These are phyloP conservation scores for Pectinophora gossypiella DNA, from an alignment of 1,140 invertebrate species.

Conservation along the genomic window DNA sequence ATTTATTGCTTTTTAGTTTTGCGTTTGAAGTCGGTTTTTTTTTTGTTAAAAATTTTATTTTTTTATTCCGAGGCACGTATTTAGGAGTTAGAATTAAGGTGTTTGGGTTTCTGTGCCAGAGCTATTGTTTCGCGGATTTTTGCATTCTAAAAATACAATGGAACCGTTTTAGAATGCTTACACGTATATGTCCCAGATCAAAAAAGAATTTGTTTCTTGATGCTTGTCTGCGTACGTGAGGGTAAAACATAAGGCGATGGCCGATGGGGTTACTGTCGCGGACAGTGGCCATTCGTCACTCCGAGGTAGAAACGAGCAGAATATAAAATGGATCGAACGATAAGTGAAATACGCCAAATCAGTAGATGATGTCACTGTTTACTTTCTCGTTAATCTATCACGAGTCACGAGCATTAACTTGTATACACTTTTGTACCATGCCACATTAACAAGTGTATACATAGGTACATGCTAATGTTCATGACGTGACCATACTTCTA, in stretches of 20 bases:
- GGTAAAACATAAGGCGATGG: slow-evolving; percentile 38
- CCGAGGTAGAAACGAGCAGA: slow-evolving; percentile 36
- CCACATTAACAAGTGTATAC: no score
- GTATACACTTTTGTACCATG: no score
- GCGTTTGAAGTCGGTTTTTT: no score
- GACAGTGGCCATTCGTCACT: slow-evolving; percentile 12
- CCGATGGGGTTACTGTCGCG: slow-evolving; percentile 47
- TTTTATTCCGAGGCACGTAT: no score
- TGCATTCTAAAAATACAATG: slow-evolving; percentile 33
- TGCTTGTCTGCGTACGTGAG: slow-evolving; percentile 55
- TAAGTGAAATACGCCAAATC: neutral
- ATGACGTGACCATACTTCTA: no score
- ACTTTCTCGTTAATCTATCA: no score
- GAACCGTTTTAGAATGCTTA: slow-evolving; percentile 40
- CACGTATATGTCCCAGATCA: slow-evolving; percentile 55
- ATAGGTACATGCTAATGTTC: no score
- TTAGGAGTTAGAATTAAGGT: no score
- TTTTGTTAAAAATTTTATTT: no score
- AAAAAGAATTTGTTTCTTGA: slow-evolving; percentile 54
- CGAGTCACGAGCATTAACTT: no score
- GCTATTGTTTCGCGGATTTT: slow-evolving; percentile 41
- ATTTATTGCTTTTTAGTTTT: no score
- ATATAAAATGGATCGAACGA: slow-evolving; percentile 25
- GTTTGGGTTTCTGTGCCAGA: slow-evolving; percentile 42
- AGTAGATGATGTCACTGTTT: neutral